Conservation (phyloP, 2,113 vertebrate species). For the Natator depressus region DNA sequence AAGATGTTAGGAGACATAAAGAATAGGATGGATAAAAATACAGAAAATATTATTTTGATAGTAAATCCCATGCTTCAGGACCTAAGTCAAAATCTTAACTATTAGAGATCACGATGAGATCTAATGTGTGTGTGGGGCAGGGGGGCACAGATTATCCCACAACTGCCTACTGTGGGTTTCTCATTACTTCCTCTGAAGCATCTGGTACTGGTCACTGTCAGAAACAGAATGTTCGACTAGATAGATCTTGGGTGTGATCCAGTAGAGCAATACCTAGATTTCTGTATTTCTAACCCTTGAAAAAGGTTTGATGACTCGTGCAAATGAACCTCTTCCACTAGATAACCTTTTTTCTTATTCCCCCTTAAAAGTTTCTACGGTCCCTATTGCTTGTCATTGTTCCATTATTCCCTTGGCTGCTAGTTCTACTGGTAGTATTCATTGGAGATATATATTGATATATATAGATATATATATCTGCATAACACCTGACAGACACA, state of each 20-base stretch:
- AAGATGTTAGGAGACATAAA: no score
- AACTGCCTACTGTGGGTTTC: not conserved
- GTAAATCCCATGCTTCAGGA: not conserved
- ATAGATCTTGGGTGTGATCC: no score
- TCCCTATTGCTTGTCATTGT: not conserved
- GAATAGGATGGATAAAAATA: no score
- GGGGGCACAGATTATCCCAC: no score
- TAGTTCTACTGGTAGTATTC: not conserved
- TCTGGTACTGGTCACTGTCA: not conserved
- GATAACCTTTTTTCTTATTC: no score
- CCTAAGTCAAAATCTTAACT: not conserved
- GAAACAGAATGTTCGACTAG: not conserved
- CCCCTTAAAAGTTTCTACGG: no score
- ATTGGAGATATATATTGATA: not conserved
- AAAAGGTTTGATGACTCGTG: no score
- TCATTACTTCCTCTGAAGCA: not conserved
- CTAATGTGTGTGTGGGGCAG: not conserved
- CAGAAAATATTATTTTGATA: no score
- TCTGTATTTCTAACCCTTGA: no score
- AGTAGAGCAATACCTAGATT: no score
- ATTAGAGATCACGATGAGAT: accelerated
- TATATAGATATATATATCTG: not conserved
- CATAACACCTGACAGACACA: not conserved
- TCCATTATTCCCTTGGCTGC: not conserved
- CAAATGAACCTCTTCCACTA: no score